Evolutionary conservation across 1,140 invertebrate genomes (phyloP).

Genomic region (Geopemphigus sp.): DNA sequence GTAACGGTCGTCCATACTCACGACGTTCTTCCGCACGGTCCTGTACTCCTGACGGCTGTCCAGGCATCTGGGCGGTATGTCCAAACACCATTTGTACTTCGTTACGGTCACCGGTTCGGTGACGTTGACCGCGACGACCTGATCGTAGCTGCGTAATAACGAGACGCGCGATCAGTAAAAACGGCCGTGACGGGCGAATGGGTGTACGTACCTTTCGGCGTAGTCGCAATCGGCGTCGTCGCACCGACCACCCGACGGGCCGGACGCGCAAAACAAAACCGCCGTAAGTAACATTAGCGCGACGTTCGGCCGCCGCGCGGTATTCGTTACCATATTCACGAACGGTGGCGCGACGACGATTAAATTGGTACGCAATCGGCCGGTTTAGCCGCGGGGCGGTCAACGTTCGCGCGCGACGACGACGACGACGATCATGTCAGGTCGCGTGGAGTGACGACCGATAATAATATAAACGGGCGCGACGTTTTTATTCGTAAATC

Average conservation of each 20-base stretch:
- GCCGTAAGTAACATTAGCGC: not conserved
- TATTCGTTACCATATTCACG: no score
- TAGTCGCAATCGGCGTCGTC: not conserved
- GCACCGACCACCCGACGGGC: not conserved
- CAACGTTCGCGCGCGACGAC: no score
- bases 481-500: no score
- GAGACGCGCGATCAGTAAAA: no score
- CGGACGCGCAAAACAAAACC: not conserved
- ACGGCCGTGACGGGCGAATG: no score
- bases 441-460: no score
- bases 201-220: not conserved
- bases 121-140: not conserved
- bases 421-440: no score
- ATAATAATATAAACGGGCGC: no score
- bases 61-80: constrained; percentile 22
- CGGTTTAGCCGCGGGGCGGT: no score
- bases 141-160: constrained; percentile 7
- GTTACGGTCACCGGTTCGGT: not conserved
- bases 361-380: no score
- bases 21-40: not conserved
- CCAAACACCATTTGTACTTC: constrained; percentile 13
- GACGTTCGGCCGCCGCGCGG: not conserved
- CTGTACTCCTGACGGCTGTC: not conserved
- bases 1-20: no score
- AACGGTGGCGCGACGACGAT: no score